Base-by-base conservation (phyloP, 2,113 vertebrate species). In the Phaetusa simplex region DNA sequence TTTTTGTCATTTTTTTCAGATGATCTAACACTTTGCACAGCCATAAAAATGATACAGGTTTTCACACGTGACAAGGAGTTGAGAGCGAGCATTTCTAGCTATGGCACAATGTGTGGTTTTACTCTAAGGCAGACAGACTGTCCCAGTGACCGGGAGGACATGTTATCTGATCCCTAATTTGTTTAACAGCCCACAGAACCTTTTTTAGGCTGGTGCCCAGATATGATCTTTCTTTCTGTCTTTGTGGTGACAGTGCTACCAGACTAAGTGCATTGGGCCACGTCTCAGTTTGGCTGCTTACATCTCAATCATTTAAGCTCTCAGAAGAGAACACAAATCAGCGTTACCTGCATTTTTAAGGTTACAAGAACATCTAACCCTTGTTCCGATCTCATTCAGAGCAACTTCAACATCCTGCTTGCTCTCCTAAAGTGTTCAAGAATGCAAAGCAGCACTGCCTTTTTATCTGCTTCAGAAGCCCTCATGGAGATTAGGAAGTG, bases 381-480 rank as follows among this genome's bases (percentile, higher is more conserved):
- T 83, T 73, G 27, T 82, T 88, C 69, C 8, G 2, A 45, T 76
- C 73, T 91, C 80, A 66, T 62, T 90, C 87, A 88, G 53, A 74
- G 66, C 78, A 93, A 59, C 34, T 86, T 78, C 80, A 40, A 69
- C 49, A 80, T 93, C 84, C 89, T 55, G 36, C 61, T 82, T 73
- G 53, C 59, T 90, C 74, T 86, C n/a, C 86, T 77, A 4, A 93
- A 80, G 97, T 94, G 97, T 94, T 72, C 36, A 47, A 66, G 78
- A 96, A 95, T 3, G 78, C 67, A 93, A 93, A 95, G 58, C 95
- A 97, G 43, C 4, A 4, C 56, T 88, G 69, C 58, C 58, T 69
- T 79, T 85, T 91, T 95, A 97, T 96, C 95, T 95, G 78, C 67
- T 73, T 85, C 94, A 70, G 89, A 91, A 93, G 89, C 89, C 74